Evolutionary conservation across 2,888 invertebrate species (phyloP), one percentile per base, ranked within the genome.

Genomic region (Leptinotarsa haldemani): DNA sequence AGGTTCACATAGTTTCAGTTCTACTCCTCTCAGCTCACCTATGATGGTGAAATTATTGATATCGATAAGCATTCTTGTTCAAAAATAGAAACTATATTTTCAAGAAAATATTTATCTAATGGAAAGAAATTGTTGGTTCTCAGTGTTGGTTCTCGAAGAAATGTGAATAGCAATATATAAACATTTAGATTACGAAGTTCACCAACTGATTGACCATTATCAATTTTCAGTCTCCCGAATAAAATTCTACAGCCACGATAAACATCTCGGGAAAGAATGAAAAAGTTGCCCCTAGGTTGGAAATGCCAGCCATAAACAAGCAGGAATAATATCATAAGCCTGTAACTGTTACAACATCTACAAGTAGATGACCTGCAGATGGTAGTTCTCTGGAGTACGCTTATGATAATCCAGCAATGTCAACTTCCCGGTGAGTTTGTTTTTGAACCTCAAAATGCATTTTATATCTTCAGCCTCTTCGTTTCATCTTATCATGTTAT

Each of bases 371-470:
- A 81, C 94, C 94, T 0, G 93, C 94, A 20, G 94, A 95, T 85
- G 94, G 94, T 79, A 82, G 83, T 71, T 93, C 94, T 1, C 87
- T 93, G 53, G 94, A 94, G 81, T 94, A 93, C 82, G 93, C 94
- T 0, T 94, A 94, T 83, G 94, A 94, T 82, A 95, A 95, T 86
- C 93, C 92, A 83, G 94, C 91, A 0, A 91, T 94, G 91, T 61
- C 74, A 20, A 22, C 73, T 20, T 71, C 77, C 25, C 71, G 74
- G 56, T 75, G 61, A 72, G 66, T 50, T 40, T 30, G 50, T 30
- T 53, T 9, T 16, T 25, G 4, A 20, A 5, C 20, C 13, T 13
- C 13, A 25, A 20, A 56, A 13, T 22, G 20, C 20, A 20, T 16
- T 50, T 50, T 20, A 20, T 50, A 16, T 15, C 5, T 25, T 25